Conservation (phyloP, 1,140 invertebrate genomes). For the Drosophila funebris region DNA sequence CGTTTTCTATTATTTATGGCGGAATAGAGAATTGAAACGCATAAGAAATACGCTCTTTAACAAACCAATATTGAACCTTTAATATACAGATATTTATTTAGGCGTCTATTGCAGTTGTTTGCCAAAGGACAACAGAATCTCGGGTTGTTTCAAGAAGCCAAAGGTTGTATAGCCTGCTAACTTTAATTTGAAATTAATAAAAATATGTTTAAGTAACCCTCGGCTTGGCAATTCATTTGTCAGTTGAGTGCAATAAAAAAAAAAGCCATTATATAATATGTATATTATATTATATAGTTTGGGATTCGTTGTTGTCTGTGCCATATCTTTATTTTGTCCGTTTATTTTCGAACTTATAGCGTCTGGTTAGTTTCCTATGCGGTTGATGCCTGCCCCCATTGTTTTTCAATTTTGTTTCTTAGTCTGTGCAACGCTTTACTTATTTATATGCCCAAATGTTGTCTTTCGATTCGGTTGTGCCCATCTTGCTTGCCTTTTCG, state of each 20-base stretch:
- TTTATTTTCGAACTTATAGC: neutral
- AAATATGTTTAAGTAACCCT: neutral
- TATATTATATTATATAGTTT: no score
- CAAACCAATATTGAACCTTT: slow-evolving; percentile 16
- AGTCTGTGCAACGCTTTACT: slow-evolving; percentile 55
- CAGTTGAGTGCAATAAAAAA: no score
- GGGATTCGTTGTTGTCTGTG: neutral
- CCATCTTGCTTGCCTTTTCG: slow-evolving; percentile 43
- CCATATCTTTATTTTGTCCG: neutral
- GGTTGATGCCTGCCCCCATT: neutral
- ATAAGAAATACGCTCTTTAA: neutral
- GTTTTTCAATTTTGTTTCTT: slow-evolving; percentile 65
- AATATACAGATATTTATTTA: slow-evolving; percentile 10
- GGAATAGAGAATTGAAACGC: neutral
- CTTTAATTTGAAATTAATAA: neutral
- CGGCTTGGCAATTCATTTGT: no score
- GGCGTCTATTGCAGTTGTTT: neutral
- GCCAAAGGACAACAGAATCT: neutral
- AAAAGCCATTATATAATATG: no score
- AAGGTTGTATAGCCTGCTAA: neutral
- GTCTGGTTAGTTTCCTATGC: slow-evolving; percentile 5
- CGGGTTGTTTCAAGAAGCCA: neutral
- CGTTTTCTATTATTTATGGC: slow-evolving; percentile 17
- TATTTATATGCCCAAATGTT: slow-evolving; percentile 74
- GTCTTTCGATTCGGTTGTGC: slow-evolving; percentile 61